Base-by-base conservation (phyloP, 1,140 invertebrate genomes). In the Parasteatoda tepidariorum region DNA sequence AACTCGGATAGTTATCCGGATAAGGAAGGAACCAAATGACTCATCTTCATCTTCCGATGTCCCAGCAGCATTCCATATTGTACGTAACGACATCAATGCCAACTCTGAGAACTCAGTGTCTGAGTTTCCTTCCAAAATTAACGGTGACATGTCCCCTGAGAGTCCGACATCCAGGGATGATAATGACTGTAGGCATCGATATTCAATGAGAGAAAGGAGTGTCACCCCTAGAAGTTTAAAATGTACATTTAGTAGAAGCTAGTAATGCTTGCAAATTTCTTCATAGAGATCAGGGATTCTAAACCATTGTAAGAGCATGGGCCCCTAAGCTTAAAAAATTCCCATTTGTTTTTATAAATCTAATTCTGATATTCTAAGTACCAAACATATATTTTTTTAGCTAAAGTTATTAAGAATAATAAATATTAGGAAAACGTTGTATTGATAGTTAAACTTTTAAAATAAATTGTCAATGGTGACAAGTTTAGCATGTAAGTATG, bases 1-100 rank as follows among this genome's bases (percentile, higher is more conserved):
- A 11, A 41, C 66, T 13, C 33, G 79, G 28, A 71, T 83, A 31
- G 55, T 83, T n/a, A 71, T 83, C 13, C 26, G 79, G n/a, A 55
- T 83, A 55, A 28, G 70, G 34, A 83, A 83, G 33, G 79, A 83
- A 31, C 68, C 79, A 3, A 74, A 71, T 33, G 70, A 74, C n/a
- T 71, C 67, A 13, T 71, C 66, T 5, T 70, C 78, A 41, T 83
- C 79, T 6, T 81, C 67, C 28, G 78, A 81, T 81, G 75, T 48
- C 18, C 54, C 64, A 59, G 67, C 57, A 15, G 55, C 70, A n/a
- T 83, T 83, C 41, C 33, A 34, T 31, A 74, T 83, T 26, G 70
- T 83, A 6, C 55, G 41, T 48, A 73, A 83, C 55, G 79, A 83
- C 18, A 11, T 54, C 24, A 41, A 79, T 55, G 62, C 41, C 0